These are phyloP conservation scores for Glyptemys insculpta DNA, from an alignment of 2,797 vertebrate genomes.

Conservation along the genomic window DNA sequence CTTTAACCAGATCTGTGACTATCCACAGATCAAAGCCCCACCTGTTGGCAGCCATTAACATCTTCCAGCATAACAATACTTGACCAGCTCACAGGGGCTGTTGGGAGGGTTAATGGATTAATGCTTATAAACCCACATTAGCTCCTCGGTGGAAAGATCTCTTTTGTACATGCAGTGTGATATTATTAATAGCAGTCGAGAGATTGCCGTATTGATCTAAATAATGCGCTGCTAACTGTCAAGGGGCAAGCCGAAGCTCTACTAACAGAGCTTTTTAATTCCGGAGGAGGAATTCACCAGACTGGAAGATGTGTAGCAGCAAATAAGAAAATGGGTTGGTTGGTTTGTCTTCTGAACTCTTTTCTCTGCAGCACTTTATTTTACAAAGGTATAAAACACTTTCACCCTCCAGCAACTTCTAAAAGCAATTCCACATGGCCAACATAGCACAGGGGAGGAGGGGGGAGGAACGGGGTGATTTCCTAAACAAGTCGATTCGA, in stretches of 20 bases:
- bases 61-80: neutral
- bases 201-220: constrained; percentile 56
- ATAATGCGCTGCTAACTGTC: constrained; percentile 48
- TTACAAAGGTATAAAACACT: constrained; percentile 36
- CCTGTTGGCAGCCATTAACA: neutral
- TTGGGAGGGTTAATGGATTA: neutral
- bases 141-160: neutral
- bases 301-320: constrained; percentile 53
- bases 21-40: neutral
- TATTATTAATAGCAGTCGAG: constrained; percentile 46
- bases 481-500: neutral
- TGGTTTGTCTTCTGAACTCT: constrained; percentile 46
- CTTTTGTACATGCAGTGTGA: constrained; percentile 42
- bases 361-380: neutral
- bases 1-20: neutral
- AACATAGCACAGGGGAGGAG: constrained; percentile 41
- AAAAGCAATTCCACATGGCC: constrained; percentile 38
- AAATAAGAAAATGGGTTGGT: constrained; percentile 56
- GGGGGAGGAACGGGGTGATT: constrained; percentile 35
- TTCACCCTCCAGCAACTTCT: constrained; percentile 46
- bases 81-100: neutral
- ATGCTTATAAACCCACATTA: no score
- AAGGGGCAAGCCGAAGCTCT: constrained; percentile 47
- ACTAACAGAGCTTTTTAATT: constrained; percentile 47
- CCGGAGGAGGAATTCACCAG: constrained; percentile 47